These are phyloP conservation scores for Leptothorax acervorum DNA, from an alignment of 2,888 invertebrate species.

Conservation along the genomic window DNA sequence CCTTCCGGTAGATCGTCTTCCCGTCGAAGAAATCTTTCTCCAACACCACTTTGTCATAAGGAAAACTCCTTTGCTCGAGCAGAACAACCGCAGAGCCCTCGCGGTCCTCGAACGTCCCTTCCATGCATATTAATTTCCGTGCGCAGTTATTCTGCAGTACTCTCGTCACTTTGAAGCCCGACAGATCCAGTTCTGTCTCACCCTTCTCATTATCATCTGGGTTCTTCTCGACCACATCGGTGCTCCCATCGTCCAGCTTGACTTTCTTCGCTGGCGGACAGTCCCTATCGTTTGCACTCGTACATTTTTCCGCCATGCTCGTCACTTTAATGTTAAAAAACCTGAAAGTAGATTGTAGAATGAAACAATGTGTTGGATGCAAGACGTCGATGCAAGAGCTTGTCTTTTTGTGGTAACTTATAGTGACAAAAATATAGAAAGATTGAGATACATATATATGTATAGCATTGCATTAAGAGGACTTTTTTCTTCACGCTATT, in stretches of 20 bases:
- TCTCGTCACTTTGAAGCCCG: conserved; percentile 89
- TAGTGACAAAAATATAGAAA: not conserved
- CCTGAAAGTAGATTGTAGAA: not conserved
- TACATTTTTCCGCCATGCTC: conserved; percentile 65
- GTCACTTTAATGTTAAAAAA: not conserved
- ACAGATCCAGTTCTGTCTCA: conserved; percentile 86
- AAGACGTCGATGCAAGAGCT: not conserved
- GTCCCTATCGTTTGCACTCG: conserved; percentile 39
- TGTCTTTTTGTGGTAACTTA: not conserved
- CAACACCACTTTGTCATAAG: conserved; percentile 87
- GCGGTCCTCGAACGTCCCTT: conserved; percentile 89
- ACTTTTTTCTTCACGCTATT: not conserved
- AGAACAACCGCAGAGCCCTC: conserved; percentile 90
- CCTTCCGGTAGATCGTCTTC: conserved; percentile 88
- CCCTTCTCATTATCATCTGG: conserved; percentile 56
- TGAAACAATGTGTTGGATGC: not conserved
- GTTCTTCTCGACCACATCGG: not conserved
- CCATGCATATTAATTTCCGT: conserved; percentile 90
- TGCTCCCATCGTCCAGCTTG: conserved; percentile 55
- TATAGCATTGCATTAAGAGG: no score
- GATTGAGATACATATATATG: no score
- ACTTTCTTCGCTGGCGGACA: conserved; percentile 64
- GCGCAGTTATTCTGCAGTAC: conserved; percentile 91
- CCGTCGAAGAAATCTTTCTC: conserved; percentile 88
- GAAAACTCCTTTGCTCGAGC: conserved; percentile 94